These are phyloP conservation scores for Falco rusticolus DNA, from an alignment of 2,797 vertebrate species.

Conservation along the genomic window DNA sequence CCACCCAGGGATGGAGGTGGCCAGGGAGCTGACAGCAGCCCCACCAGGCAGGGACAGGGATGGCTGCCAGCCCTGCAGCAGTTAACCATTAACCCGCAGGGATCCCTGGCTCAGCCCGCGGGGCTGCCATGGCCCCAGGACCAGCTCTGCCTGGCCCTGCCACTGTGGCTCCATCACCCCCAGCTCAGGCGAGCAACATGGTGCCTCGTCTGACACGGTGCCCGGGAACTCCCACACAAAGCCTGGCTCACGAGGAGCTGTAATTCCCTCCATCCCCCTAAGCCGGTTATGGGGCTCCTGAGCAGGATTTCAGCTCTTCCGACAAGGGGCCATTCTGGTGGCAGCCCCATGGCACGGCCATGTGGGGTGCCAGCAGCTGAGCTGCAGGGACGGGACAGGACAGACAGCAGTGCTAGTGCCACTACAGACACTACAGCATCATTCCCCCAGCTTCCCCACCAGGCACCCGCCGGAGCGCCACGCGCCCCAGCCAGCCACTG, in stretches of 20 bases:
- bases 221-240: background rate
- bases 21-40: background rate
- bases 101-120: accelerated
- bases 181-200: accelerated
- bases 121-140: background rate
- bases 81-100: background rate
- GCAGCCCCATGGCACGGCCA: accelerated
- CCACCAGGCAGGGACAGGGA: background rate
- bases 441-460: background rate
- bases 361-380: background rate
- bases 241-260: background rate
- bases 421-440: accelerated
- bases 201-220: accelerated
- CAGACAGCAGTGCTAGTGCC: background rate
- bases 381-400: background rate
- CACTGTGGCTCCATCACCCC: background rate
- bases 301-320: background rate
- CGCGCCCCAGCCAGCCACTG: accelerated
- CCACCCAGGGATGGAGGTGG: background rate
- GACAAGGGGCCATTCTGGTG: background rate
- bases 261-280: slow-evolving; percentile 63
- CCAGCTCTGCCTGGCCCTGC: background rate
- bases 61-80: too few relatives aligned
- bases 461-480: accelerated
- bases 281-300: slow-evolving; percentile 56